Conservation (phyloP, 2,797 vertebrate species). For the Pseudomugil gertrudae region DNA sequence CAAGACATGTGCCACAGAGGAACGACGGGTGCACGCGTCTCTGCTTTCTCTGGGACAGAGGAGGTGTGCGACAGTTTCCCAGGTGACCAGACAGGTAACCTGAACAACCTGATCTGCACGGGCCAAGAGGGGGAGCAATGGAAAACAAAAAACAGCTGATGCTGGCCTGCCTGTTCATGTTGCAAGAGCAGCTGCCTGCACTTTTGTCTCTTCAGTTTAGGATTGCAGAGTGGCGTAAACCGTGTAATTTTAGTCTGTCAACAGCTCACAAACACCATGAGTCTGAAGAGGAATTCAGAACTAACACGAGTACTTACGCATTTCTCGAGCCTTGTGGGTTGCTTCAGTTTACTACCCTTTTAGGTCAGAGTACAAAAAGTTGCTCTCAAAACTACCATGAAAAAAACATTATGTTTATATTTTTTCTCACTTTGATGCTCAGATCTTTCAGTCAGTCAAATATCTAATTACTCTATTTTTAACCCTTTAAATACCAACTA, state of each 20-base stretch:
- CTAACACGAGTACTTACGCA: not conserved
- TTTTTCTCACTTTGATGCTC: too few relatives aligned
- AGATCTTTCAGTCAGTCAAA: too few relatives aligned
- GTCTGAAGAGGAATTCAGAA: not conserved
- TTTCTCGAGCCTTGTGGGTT: too few relatives aligned
- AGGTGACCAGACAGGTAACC: constrained; percentile 56
- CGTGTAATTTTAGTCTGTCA: not conserved
- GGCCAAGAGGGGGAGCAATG: constrained; percentile 30
- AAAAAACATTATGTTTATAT: too few relatives aligned
- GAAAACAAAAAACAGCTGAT: constrained; percentile 65
- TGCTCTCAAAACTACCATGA: too few relatives aligned
- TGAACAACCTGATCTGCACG: constrained; percentile 44
- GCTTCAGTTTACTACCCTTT: too few relatives aligned
- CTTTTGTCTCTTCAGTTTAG: not conserved
- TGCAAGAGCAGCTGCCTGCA: not conserved
- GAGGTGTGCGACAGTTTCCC: constrained; percentile 38
- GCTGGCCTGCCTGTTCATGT: constrained; percentile 12
- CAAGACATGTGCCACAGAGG: not conserved
- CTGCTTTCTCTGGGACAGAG: constrained; percentile 4
- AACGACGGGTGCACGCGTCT: not conserved
- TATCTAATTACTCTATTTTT: too few relatives aligned
- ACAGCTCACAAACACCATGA: not conserved
- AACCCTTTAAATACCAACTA: too few relatives aligned
- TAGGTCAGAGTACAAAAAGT: too few relatives aligned
- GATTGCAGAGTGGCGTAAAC: not conserved